Evolutionary conservation across 2,888 invertebrate genomes (phyloP), one percentile per base, ranked within the genome.

Genomic region (Salticus scenicus): DNA sequence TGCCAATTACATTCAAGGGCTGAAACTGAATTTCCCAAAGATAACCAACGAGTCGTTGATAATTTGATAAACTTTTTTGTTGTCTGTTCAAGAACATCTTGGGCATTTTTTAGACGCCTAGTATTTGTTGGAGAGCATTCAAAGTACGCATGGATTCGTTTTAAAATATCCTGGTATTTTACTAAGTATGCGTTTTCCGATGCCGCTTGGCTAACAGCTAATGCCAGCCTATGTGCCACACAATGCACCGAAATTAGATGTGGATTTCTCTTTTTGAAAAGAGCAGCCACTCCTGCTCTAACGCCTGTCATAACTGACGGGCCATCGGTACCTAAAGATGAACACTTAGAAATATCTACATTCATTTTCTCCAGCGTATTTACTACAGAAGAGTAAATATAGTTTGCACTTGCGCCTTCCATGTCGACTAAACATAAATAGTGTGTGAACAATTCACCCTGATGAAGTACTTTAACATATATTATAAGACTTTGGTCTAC

Each of bases 121-220:
- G 42, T 37, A 41, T 41, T 70, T 24, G 1, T 37, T n/a, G 70
- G 70, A 20, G 41, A 70, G 10, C 17, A 24, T 37, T 37, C 41
- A 37, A 70, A 70, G 20, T 69, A 69, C 1, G 69, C 10, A 24
- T 69, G 37, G 0, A 70, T 37, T 20, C 0, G 10, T 10, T 70
- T 70, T 70, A 69, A 33, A 69, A 69, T 69, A n/a, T 37, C 41
- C 12, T 69, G 69, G 20, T 69, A 69, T 33, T 69, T 69, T 8
- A 69, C 37, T 17, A 69, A 14, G 20, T 33, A 69, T 33, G 69
- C 41, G 10, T 33, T n/a, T 37, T 69, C 69, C 7, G 41, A 1
- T 37, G 69, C 69, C 8, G 33, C 69, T 69, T 69, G 69, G 1
- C 69, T 69, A 69, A 14, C n/a, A 37, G 69, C 69, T 1, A 69